Evolutionary conservation across 1,140 invertebrate species (phyloP).

Genomic region (Danaus melanippus): DNA sequence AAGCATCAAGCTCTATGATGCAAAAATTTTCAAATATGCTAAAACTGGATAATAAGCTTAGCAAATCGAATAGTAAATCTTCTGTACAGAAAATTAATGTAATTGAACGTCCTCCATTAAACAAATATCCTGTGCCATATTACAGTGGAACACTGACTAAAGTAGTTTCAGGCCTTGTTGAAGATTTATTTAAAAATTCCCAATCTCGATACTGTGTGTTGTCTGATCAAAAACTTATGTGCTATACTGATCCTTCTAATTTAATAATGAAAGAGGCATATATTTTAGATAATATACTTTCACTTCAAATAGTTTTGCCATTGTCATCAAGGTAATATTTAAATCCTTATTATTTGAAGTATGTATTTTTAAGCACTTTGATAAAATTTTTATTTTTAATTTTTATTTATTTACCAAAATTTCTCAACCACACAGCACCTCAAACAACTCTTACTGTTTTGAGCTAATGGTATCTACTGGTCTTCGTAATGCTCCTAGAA

Average conservation of each 20-base stretch:
- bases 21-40: conserved; percentile 52
- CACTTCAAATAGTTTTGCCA: conserved; percentile 57
- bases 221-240: conserved; percentile 58
- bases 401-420: conserved; percentile 5
- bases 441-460: conserved; percentile 53
- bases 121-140: conserved; percentile 34
- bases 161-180: conserved; percentile 46
- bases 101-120: conserved; percentile 44
- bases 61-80: conserved; percentile 29
- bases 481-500: conserved; percentile 30
- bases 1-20: conserved; percentile 41
- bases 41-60: conserved; percentile 46
- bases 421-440: conserved; percentile 28
- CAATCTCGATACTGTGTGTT: conserved; percentile 52
- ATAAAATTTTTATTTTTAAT: conserved; percentile 8
- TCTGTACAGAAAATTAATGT: conserved; percentile 31
- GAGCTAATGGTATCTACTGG: conserved; percentile 43
- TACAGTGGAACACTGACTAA: conserved; percentile 52
- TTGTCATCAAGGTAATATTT: conserved; percentile 48
- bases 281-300: conserved; percentile 45
- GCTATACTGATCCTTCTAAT: conserved; percentile 53
- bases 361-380: background rate
- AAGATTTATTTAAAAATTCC: conserved; percentile 58
- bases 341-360: background rate
- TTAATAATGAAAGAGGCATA: conserved; percentile 52